phyloP scores from a whole-genome alignment of 2,888 invertebrate species.

The Coelopa pilipes region DNA sequence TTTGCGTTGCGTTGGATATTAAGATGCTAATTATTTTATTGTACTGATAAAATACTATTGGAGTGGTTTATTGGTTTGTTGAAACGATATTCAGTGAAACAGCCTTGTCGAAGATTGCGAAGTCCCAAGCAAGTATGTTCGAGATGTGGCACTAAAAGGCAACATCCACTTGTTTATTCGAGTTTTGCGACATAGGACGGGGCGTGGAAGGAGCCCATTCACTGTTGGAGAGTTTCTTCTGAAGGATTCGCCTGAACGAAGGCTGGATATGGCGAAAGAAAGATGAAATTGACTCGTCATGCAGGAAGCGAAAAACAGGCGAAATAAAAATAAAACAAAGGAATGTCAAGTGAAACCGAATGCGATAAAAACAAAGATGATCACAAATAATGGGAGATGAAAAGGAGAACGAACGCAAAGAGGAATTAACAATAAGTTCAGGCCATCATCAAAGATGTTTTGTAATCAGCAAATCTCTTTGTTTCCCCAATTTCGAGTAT shows the following conservation, averaged over 20 bases:
- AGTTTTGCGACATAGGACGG: slow-evolving; percentile 10
- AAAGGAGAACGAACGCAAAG: background rate
- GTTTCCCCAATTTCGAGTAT: background rate
- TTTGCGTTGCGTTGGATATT: background rate
- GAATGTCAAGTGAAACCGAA: slow-evolving; percentile 22
- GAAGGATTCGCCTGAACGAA: slow-evolving; percentile 8
- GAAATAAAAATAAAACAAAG: slow-evolving; percentile 32
- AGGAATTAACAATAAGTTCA: background rate
- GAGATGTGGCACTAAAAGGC: no score
- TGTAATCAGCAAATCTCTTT: background rate
- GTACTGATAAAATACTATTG: background rate
- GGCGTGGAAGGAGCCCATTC: background rate
- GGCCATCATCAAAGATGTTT: background rate
- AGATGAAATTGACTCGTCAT: slow-evolving; percentile 4
- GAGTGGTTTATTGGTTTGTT: background rate
- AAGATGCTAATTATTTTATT: background rate
- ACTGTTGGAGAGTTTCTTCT: background rate
- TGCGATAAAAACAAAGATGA: background rate
- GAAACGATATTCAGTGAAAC: background rate
- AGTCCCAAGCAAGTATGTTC: no score
- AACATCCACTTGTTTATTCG: background rate
- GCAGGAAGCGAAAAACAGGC: slow-evolving; percentile 8
- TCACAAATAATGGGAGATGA: background rate
- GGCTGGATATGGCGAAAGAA: background rate
- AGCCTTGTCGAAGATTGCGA: background rate